These are phyloP conservation scores for Rhagoletis pomonella DNA, from an alignment of 1,140 invertebrate genomes.

Conservation along the genomic window DNA sequence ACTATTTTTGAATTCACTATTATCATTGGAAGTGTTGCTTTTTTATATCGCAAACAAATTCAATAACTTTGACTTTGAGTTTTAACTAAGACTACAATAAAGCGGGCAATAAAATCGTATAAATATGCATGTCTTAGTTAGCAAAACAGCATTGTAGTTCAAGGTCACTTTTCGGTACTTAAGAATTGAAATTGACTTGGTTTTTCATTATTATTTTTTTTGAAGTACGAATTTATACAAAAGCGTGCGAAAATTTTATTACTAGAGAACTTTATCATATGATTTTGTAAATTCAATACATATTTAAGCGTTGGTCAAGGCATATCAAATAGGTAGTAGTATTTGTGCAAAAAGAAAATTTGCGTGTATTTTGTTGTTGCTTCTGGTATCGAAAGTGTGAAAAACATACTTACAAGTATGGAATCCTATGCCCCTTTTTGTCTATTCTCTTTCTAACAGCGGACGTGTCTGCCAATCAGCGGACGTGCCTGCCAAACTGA, in stretches of 20 bases:
- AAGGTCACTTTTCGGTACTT: constrained; percentile 15
- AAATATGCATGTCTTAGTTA: constrained; percentile 17
- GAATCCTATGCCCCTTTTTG: no score
- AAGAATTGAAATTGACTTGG: constrained; percentile 27
- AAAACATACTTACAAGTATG: no score
- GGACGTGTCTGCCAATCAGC: no score
- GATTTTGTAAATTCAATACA: neutral
- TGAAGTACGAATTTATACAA: neutral
- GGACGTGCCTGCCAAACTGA: no score
- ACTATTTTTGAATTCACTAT: neutral
- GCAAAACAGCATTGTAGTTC: constrained; percentile 35
- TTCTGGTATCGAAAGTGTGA: no score
- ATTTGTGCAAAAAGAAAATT: no score
- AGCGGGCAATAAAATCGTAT: neutral
- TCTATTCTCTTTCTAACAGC: no score
- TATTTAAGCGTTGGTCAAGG: no score
- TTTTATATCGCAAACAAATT: neutral
- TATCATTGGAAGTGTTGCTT: neutral
- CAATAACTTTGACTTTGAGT: constrained; percentile 25
- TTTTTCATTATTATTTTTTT: constrained; percentile 9
- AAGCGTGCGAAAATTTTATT: constrained; percentile 14
- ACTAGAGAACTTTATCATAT: neutral
- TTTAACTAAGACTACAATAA: constrained; percentile 26
- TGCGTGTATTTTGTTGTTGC: no score
- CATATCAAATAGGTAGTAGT: no score